Evolutionary conservation across 2,797 vertebrate species (phyloP).

Genomic region (Phaenicophaeus curvirostris): DNA sequence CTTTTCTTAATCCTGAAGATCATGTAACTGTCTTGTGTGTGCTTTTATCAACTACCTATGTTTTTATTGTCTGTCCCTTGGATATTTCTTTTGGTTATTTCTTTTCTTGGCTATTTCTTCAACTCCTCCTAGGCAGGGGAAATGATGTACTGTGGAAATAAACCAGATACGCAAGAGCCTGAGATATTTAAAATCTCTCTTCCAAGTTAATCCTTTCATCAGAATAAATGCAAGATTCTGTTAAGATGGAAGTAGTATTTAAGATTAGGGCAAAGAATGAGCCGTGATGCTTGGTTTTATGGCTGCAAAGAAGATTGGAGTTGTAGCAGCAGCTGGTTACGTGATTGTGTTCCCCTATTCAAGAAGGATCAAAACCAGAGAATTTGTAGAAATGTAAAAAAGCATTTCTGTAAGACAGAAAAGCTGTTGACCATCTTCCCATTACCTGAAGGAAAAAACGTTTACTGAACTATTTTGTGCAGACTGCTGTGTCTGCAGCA

Average conservation of each 20-base stretch:
- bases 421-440: neutral
- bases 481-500: fast-evolving
- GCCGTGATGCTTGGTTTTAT: neutral
- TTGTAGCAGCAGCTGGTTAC: neutral
- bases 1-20: neutral
- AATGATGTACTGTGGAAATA: neutral
- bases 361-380: neutral
- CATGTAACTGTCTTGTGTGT: neutral
- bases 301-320: neutral
- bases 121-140: neutral
- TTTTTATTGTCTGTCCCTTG: neutral
- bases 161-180: neutral
- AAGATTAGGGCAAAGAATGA: neutral
- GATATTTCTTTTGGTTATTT: neutral
- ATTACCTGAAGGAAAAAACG: neutral
- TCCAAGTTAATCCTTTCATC: neutral
- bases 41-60: neutral
- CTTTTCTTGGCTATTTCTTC: neutral
- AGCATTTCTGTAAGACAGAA: neutral
- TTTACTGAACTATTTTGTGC: neutral
- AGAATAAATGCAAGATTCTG: neutral
- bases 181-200: neutral
- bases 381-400: neutral
- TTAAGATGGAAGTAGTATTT: neutral
- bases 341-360: neutral